Evolutionary conservation across 2,888 invertebrate species (phyloP).

Genomic region (Sinotaia quadrata): DNA sequence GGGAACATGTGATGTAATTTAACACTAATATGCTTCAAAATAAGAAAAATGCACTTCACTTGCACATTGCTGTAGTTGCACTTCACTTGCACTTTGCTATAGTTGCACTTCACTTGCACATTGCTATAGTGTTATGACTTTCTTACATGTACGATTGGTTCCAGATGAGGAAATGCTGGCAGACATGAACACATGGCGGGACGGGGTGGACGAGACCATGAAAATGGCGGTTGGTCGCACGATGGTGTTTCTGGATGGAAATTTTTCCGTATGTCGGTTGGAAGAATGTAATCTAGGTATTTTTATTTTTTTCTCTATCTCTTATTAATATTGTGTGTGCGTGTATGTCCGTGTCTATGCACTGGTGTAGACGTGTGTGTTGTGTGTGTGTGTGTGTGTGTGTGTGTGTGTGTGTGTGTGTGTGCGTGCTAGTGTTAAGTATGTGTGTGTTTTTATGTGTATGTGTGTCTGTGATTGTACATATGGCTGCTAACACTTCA

Average conservation of each 20-base stretch:
- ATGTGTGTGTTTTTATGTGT: too few species aligned
- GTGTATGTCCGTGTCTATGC: too few species aligned
- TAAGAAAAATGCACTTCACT: too few species aligned
- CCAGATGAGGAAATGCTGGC: neutral
- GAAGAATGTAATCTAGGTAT: neutral
- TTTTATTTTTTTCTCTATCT: too few species aligned
- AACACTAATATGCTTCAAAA: too few species aligned
- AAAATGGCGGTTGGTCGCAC: neutral
- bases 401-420: neutral
- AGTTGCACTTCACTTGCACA: too few species aligned
- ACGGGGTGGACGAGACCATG: neutral
- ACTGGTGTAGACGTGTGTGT: slow-evolving; percentile 2
- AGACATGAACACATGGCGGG: neutral
- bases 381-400: neutral
- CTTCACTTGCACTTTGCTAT: too few species aligned
- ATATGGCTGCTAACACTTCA: neutral
- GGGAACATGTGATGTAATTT: too few species aligned
- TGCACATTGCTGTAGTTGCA: too few species aligned
- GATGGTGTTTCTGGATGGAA: neutral
- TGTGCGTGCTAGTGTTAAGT: neutral
- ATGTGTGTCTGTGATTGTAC: too few species aligned
- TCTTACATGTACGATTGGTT: neutral
- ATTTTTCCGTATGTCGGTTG: neutral
- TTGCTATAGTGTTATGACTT: too few species aligned
- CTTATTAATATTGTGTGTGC: too few species aligned